Evolutionary conservation across 2,888 invertebrate genomes (phyloP).

Genomic region (Antitype chi): DNA sequence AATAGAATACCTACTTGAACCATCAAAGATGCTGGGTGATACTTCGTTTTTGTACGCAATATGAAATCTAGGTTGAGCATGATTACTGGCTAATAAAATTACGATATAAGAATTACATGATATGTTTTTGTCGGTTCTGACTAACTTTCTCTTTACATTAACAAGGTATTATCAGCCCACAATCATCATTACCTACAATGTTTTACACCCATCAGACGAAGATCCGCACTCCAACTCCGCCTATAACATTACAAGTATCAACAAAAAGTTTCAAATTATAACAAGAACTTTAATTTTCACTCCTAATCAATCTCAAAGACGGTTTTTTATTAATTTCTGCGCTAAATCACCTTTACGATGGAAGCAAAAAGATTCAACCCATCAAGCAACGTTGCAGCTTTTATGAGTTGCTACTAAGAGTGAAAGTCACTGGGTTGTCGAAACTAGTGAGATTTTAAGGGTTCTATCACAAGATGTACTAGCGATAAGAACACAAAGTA

Average conservation of each 20-base stretch:
- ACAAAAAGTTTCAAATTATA: slow-evolving; percentile 58
- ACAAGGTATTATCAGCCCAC: slow-evolving; percentile 27
- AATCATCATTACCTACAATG: slow-evolving; percentile 44
- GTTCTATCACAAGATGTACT: too few species aligned
- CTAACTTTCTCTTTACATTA: slow-evolving; percentile 14
- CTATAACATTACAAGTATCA: slow-evolving; percentile 42
- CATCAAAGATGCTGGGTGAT: too few species aligned
- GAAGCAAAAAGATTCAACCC: slow-evolving; percentile 85
- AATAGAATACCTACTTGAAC: background rate
- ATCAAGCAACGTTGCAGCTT: slow-evolving; percentile 89
- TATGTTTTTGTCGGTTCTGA: slow-evolving; percentile 17
- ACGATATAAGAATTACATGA: background rate
- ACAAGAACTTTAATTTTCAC: slow-evolving; percentile 77
- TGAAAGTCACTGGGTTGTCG: slow-evolving; percentile 42
- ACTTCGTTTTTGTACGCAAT: background rate
- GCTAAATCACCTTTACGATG: slow-evolving; percentile 85
- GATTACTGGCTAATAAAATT: background rate
- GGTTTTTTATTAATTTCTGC: slow-evolving; percentile 85
- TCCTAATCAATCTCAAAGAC: slow-evolving; percentile 84
- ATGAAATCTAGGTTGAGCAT: background rate
- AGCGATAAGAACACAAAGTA: background rate
- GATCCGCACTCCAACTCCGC: slow-evolving; percentile 5
- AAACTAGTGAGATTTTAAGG: background rate
- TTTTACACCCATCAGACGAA: slow-evolving; percentile 48
- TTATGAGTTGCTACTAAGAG: slow-evolving; percentile 73